Conservation (phyloP, 2,113 vertebrate species). For the Mobula birostris region DNA sequence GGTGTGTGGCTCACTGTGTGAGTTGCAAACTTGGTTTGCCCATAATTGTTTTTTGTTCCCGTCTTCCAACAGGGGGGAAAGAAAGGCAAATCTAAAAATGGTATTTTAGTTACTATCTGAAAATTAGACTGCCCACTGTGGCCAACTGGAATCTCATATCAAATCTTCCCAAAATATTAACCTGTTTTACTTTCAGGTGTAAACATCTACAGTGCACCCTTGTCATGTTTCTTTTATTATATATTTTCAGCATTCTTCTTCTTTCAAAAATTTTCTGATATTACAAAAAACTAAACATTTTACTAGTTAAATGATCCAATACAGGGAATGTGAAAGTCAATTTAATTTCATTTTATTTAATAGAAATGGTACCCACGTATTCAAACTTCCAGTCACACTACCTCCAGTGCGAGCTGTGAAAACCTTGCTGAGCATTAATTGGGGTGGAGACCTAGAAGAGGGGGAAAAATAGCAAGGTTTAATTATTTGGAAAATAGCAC, state of each 20-base stretch:
- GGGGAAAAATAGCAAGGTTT: neutral
- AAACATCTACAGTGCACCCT: neutral
- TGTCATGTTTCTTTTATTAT: neutral
- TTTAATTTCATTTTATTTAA: neutral
- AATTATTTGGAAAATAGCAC: neutral
- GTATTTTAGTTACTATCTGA: neutral
- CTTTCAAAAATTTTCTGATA: neutral
- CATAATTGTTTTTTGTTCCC: neutral
- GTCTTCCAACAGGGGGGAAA: neutral
- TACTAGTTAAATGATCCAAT: neutral
- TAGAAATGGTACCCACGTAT: slow-evolving; percentile 73
- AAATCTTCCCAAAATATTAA: neutral
- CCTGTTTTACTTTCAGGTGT: neutral
- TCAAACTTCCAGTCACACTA: slow-evolving; percentile 91
- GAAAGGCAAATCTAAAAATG: neutral
- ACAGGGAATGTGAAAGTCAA: neutral
- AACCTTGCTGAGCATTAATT: slow-evolving; percentile 98
- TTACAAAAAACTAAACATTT: neutral
- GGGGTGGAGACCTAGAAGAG: slow-evolving; percentile 77
- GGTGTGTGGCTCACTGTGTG: neutral
- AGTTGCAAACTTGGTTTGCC: neutral
- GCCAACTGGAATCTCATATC: neutral
- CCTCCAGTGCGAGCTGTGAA: slow-evolving; percentile 92
- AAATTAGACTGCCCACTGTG: neutral
- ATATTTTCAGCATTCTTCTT: neutral